Conservation (phyloP, 2,113 vertebrate species). For the Isurus oxyrinchus region DNA sequence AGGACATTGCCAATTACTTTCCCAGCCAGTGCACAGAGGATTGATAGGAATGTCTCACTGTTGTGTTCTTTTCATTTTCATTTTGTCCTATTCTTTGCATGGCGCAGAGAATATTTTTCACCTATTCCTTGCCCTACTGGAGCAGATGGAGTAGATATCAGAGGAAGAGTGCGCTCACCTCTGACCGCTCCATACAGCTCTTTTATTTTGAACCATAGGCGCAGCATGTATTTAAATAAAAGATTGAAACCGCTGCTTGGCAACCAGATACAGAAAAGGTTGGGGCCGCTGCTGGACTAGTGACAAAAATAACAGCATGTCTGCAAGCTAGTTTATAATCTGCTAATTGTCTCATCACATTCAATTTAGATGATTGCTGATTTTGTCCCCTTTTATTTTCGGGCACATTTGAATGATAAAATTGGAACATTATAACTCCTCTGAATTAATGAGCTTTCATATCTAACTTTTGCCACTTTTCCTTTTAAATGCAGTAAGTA, state of each 20-base stretch:
- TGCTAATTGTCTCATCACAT: neutral
- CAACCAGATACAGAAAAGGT: neutral
- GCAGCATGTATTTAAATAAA: neutral
- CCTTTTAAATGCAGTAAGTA: neutral
- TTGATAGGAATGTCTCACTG: neutral
- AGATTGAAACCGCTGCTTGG: neutral
- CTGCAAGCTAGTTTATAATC: neutral
- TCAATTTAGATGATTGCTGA: constrained; percentile 28
- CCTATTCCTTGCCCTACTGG: neutral
- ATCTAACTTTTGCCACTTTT: neutral
- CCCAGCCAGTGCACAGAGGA: neutral
- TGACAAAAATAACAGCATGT: neutral
- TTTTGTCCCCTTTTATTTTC: neutral
- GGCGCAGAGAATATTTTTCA: neutral
- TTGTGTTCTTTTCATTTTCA: neutral
- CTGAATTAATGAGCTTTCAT: constrained; percentile 6
- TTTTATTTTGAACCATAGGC: neutral
- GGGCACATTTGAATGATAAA: neutral
- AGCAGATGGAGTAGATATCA: neutral
- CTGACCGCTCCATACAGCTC: neutral
- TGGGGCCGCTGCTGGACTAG: neutral
- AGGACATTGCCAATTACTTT: constrained; percentile 13
- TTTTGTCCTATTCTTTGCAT: neutral
- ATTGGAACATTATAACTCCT: neutral
- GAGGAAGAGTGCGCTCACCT: neutral